Percentiles rank a stretch among this genome's conserved stretches.
Conservation (phyloP, 2,113 vertebrate species). For the Oreochromis niloticus region DNA sequence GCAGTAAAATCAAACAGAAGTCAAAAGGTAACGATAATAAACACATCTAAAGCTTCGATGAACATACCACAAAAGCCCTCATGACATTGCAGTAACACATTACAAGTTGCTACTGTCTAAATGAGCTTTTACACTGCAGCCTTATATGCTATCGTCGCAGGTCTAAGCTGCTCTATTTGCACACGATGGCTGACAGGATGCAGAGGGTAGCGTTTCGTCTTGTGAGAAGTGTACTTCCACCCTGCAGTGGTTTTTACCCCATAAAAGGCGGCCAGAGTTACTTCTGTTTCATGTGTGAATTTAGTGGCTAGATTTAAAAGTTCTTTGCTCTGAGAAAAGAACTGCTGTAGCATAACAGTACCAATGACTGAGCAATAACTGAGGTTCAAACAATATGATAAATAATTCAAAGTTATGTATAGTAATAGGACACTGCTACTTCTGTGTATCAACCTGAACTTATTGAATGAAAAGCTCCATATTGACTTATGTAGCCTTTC, state of each 20-base stretch:
- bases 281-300: neutral
- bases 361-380: neutral
- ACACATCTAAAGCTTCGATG: neutral
- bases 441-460: neutral
- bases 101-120: neutral
- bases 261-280: accelerated
- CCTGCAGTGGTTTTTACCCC: neutral
- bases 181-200: neutral
- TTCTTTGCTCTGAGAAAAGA: neutral
- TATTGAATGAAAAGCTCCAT: neutral
- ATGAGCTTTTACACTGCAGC: neutral
- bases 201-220: accelerated
- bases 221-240: neutral
- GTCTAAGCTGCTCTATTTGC: neutral
- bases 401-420: neutral
- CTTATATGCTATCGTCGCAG: accelerated
- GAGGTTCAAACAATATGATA: neutral
- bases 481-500: neutral
- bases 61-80: neutral
- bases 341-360: neutral
- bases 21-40: neutral
- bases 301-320: neutral
- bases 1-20: neutral
- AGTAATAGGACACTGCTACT: neutral
- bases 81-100: neutral